Conservation (phyloP, 2,888 invertebrate species). For the Rhingia rostrata region DNA sequence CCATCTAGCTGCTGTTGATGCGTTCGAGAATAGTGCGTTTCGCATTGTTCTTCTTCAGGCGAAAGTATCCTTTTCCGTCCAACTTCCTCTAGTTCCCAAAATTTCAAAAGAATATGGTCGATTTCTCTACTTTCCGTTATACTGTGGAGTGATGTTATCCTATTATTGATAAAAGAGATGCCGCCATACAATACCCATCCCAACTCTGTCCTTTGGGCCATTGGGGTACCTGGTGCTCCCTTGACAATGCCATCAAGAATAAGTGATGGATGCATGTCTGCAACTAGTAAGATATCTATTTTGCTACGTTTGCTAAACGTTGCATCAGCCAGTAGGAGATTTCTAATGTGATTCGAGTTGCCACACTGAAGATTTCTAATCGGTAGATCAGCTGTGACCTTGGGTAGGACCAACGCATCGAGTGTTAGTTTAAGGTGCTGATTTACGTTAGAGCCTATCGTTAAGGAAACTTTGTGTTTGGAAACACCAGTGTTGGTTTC, state of each 20-base stretch:
- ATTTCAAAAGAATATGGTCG: not conserved
- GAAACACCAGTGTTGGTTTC: no score
- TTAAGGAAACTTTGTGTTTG: no score
- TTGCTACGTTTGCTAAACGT: not conserved
- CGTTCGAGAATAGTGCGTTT: slow-evolving; percentile 14
- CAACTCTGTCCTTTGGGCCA: not conserved
- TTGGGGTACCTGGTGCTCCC: not conserved
- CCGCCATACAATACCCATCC: not conserved
- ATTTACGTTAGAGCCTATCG: no score
- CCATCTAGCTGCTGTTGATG: slow-evolving; percentile 4
- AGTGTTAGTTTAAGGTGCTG: no score
- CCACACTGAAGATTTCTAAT: not conserved
- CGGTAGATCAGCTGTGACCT: no score
- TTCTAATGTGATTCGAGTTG: not conserved
- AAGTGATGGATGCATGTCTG: not conserved
- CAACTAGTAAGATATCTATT: not conserved
- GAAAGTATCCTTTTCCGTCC: no score
- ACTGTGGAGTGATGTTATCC: not conserved
- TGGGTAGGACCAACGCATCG: no score
- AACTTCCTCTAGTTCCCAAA: not conserved
- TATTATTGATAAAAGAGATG: not conserved
- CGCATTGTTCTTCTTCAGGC: slow-evolving; percentile 1
- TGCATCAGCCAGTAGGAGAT: not conserved
- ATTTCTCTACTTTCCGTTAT: not conserved
- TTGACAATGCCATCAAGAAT: not conserved